Conservation (phyloP, 2,888 invertebrate species). For the Ecdyonurus torrentis region DNA sequence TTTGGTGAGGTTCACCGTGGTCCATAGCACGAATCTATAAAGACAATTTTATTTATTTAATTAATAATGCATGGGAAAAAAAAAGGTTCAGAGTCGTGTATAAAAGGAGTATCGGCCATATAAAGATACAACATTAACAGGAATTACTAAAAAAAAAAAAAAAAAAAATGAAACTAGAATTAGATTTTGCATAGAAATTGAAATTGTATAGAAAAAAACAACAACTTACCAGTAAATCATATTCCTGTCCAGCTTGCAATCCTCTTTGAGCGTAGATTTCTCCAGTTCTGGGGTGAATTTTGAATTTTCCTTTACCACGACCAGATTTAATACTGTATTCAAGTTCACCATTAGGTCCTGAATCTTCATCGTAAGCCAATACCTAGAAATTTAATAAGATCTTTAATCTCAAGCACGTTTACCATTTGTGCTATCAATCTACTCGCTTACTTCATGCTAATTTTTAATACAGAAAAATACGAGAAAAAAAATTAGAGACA, state of each 20-base stretch:
- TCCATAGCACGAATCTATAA: slow-evolving; percentile 65
- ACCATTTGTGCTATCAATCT: background rate
- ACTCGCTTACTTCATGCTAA: no score
- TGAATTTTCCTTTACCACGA: slow-evolving; percentile 60
- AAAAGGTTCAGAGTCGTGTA: background rate
- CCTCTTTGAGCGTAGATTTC: slow-evolving; percentile 59
- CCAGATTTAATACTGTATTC: slow-evolving; percentile 68
- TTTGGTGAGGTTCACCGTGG: slow-evolving; percentile 52
- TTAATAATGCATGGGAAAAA: no score
- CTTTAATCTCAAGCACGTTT: background rate
- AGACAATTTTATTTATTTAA: slow-evolving; percentile 7
- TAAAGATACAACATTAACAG: background rate
- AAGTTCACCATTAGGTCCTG: slow-evolving; percentile 64
- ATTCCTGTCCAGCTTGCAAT: slow-evolving; percentile 48
- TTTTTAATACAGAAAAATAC: background rate
- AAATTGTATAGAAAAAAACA: no score
- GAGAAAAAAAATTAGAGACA: background rate
- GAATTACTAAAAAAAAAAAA: background rate
- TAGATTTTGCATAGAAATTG: no score
- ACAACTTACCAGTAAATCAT: slow-evolving; percentile 43
- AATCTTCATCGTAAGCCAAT: slow-evolving; percentile 66
- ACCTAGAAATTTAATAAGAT: slow-evolving; percentile 33
- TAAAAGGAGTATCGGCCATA: background rate
- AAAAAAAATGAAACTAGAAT: background rate
- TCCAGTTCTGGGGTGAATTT: slow-evolving; percentile 65